A percentile compares a stretch with the other conserved stretches of the same genome.
phyloP scores from a whole-genome alignment of 1,140 invertebrate genomes.

The Prorops nasuta region DNA sequence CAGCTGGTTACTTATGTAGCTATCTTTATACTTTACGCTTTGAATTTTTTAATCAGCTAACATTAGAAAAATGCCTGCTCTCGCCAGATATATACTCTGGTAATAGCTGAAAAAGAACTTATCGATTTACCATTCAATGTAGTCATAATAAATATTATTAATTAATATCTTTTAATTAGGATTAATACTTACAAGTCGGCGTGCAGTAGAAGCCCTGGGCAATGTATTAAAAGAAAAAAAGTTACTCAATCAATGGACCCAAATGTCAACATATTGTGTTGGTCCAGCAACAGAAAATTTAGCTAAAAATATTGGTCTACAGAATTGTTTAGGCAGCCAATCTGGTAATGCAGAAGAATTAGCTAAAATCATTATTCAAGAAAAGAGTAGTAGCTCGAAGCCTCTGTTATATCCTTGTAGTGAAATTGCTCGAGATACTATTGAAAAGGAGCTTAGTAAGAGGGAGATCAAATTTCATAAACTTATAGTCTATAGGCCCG shows the following conservation, averaged over 20 bases:
- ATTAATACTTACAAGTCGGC: conserved; percentile 48
- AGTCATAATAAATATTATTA: conserved; percentile 1
- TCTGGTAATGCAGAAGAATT: conserved; percentile 47
- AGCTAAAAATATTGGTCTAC: conserved; percentile 33
- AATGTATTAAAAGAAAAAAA: conserved; percentile 18
- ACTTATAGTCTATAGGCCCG: conserved; percentile 41
- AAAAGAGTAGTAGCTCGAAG: conserved; percentile 16
- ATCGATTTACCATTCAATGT: neutral
- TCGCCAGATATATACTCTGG: conserved; percentile 37
- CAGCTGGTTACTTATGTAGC: conserved; percentile 40
- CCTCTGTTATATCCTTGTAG: conserved; percentile 49
- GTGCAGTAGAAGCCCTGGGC: conserved; percentile 42
- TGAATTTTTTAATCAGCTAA: conserved; percentile 38
- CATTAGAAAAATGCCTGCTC: conserved; percentile 29
- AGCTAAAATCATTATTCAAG: conserved; percentile 35
- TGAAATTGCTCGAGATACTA: conserved; percentile 46
- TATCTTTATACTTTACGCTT: conserved; percentile 42
- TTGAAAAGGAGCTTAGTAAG: conserved; percentile 33
- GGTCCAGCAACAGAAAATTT: conserved; percentile 43
- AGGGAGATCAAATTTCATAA: conserved; percentile 36
- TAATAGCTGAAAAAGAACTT: conserved; percentile 26
- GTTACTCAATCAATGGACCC: conserved; percentile 32
- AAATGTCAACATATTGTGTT: conserved; percentile 42
- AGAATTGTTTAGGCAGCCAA: conserved; percentile 37
- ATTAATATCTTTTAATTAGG: conserved; percentile 27